These are phyloP conservation scores for Chrysoperla carnea DNA, from an alignment of 1,140 invertebrate species.

Conservation along the genomic window DNA sequence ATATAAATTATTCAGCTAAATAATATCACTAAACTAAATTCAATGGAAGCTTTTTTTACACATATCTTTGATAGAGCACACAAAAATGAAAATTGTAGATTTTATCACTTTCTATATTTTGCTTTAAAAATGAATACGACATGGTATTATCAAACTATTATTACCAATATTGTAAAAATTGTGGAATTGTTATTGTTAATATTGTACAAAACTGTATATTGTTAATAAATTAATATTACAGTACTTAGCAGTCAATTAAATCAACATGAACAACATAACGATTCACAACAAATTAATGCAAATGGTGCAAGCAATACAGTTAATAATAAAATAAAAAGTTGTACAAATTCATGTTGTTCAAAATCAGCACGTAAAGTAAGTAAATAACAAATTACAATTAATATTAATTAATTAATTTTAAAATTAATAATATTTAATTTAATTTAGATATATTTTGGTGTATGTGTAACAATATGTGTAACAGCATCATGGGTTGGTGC, in stretches of 20 bases:
- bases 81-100: too few relatives aligned
- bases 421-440: constrained; percentile 4
- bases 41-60: too few relatives aligned
- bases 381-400: not conserved
- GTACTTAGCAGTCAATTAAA: constrained; percentile 33
- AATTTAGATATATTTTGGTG: constrained; percentile 64
- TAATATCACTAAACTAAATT: too few relatives aligned
- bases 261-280: constrained; percentile 27
- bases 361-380: constrained; percentile 47
- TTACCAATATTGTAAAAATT: too few relatives aligned
- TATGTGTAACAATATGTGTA: constrained; percentile 66
- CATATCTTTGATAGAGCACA: too few relatives aligned
- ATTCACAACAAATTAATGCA: constrained; percentile 27
- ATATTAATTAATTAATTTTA: constrained; percentile 3
- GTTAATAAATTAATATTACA: constrained; percentile 1
- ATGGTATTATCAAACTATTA: too few relatives aligned
- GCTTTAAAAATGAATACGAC: too few relatives aligned
- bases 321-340: constrained; percentile 21
- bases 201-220: not conserved
- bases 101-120: too few relatives aligned
- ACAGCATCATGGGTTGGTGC: constrained; percentile 78
- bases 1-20: too few relatives aligned
- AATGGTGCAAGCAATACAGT: constrained; percentile 11
- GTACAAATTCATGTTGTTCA: constrained; percentile 47
- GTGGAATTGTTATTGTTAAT: too few relatives aligned